Conservation (phyloP, 2,113 vertebrate species). For the Calcarius ornatus region DNA sequence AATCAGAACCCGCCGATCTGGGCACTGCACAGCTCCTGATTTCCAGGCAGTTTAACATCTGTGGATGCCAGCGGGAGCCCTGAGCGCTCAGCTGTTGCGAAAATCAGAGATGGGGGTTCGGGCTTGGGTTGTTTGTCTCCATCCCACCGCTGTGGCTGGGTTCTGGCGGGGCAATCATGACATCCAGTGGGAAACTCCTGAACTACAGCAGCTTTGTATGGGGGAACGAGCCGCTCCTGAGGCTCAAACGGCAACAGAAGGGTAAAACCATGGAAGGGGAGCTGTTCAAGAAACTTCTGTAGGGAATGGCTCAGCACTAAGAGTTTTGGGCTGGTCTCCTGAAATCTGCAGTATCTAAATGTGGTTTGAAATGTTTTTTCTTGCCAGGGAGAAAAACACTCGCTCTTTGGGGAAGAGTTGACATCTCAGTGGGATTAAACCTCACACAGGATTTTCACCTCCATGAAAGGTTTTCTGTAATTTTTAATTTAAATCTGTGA, state of each 20-base stretch:
- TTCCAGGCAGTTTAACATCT: neutral
- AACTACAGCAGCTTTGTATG: neutral
- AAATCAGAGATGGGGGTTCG: rapidly evolving
- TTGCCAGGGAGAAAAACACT: neutral
- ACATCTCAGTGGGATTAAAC: neutral
- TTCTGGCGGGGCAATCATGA: neutral
- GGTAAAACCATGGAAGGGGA: neutral
- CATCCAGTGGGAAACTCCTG: slow-evolving; percentile 17
- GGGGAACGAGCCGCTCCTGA: rapidly evolving
- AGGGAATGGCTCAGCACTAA: neutral
- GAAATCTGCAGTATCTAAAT: neutral
- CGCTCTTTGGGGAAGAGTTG: neutral
- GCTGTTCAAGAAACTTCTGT: neutral
- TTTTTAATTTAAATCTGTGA: neutral
- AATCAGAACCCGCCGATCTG: neutral
- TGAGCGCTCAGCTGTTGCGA: neutral
- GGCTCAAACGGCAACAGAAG: rapidly evolving
- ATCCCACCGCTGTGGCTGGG: rapidly evolving
- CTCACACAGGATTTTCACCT: neutral
- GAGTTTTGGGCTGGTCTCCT: neutral
- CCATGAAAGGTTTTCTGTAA: neutral
- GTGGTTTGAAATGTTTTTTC: neutral
- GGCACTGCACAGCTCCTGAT: neutral
- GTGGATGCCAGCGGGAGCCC: neutral
- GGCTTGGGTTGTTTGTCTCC: neutral